Conservation (phyloP, 2,113 vertebrate genomes). For the Prolemur simus region DNA sequence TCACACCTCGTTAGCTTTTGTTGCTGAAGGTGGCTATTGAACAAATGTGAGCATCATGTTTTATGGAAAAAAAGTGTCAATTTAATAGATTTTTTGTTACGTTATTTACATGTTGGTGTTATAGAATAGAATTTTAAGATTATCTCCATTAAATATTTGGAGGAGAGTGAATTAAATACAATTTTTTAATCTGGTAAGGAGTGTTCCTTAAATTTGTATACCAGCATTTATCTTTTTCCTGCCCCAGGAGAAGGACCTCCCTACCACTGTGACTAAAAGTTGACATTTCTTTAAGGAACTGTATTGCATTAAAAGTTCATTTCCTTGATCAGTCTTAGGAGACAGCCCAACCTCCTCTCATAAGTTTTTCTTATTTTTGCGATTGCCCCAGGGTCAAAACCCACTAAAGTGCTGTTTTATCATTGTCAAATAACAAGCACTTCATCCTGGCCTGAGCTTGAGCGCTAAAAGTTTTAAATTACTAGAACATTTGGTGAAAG, state of each 20-base stretch:
- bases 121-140: neutral
- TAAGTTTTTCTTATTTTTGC: slow-evolving; percentile 26
- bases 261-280: neutral
- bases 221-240: neutral
- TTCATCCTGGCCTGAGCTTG: neutral
- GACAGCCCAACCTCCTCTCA: neutral
- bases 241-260: neutral
- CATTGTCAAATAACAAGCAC: neutral
- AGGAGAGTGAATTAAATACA: neutral
- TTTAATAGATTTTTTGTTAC: neutral
- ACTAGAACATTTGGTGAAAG: slow-evolving; percentile 21
- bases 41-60: neutral
- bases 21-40: slow-evolving; percentile 14
- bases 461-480: neutral
- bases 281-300: slow-evolving; percentile 40
- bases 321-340: slow-evolving; percentile 17
- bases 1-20: neutral
- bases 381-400: neutral
- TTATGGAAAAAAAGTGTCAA: neutral
- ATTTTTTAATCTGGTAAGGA: slow-evolving; percentile 11
- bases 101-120: neutral
- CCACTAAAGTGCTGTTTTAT: neutral
- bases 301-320: neutral
- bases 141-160: neutral
- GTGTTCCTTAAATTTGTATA: neutral